phyloP scores from a whole-genome alignment of 2,113 vertebrate species.

The Neodontobutis hainanensis region DNA sequence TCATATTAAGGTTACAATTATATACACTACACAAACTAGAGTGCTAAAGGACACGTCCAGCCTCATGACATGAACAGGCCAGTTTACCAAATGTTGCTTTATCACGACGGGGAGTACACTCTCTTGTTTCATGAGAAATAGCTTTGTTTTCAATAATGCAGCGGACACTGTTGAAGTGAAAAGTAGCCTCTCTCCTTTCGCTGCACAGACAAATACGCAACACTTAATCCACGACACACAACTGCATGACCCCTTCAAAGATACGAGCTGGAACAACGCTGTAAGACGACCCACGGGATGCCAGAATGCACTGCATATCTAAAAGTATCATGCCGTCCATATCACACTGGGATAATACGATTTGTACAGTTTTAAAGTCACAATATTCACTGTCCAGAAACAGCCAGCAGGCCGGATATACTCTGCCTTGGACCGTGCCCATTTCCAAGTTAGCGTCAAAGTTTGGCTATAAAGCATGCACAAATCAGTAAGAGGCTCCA shows the following conservation, averaged over 20 bases:
- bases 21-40: background rate
- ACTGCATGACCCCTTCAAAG: constrained; percentile 45
- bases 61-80: background rate
- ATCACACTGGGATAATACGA: constrained; percentile 59
- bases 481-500: constrained; percentile 58
- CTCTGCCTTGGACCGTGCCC: constrained; percentile 41
- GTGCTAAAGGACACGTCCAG: background rate
- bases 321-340: constrained; percentile 72
- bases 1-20: no score
- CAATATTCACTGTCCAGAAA: constrained; percentile 42
- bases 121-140: constrained; percentile 12
- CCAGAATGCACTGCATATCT: constrained; percentile 63
- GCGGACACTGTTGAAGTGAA: constrained; percentile 36
- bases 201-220: constrained; percentile 47
- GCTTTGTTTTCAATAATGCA: constrained; percentile 30
- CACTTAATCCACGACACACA: constrained; percentile 48
- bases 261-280: constrained; percentile 47
- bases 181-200: constrained; percentile 27
- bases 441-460: constrained; percentile 35
- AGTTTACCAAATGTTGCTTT: background rate
- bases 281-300: constrained; percentile 69
- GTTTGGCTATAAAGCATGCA: constrained; percentile 67
- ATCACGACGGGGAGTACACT: background rate
- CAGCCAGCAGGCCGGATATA: constrained; percentile 34
- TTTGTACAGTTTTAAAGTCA: constrained; percentile 62